These are phyloP conservation scores for Danionella cerebrum DNA, from an alignment of 2,113 vertebrate species.

Conservation along the genomic window DNA sequence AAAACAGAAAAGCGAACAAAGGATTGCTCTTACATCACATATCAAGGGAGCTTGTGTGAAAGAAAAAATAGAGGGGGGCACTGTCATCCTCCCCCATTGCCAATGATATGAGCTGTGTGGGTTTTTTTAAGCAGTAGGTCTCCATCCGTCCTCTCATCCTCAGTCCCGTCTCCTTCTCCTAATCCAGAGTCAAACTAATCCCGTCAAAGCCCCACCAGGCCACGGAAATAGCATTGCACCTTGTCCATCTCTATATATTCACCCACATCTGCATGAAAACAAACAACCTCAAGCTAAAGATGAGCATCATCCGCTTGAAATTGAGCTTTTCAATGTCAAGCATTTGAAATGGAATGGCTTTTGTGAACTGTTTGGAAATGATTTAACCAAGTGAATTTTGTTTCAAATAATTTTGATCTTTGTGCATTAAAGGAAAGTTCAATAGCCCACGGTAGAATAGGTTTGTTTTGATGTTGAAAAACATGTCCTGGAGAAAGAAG, in stretches of 20 bases:
- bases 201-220: conserved; percentile 4
- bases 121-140: background rate
- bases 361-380: background rate
- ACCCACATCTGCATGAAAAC: background rate
- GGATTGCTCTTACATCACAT: background rate
- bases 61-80: background rate
- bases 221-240: conserved; percentile 1
- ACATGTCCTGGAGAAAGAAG: background rate
- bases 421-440: background rate
- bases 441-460: background rate
- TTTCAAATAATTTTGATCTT: background rate
- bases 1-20: background rate
- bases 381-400: background rate
- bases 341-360: background rate
- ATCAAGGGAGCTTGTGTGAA: background rate
- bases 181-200: conserved; percentile 11
- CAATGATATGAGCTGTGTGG: background rate
- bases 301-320: background rate
- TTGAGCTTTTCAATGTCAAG: background rate
- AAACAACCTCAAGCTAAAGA: background rate
- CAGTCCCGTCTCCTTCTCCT: background rate
- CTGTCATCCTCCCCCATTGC: background rate
- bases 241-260: background rate
- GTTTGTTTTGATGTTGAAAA: background rate
- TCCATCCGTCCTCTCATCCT: background rate